These are phyloP conservation scores for Zele albiditarsus DNA, from an alignment of 2,888 invertebrate genomes.

Conservation along the genomic window DNA sequence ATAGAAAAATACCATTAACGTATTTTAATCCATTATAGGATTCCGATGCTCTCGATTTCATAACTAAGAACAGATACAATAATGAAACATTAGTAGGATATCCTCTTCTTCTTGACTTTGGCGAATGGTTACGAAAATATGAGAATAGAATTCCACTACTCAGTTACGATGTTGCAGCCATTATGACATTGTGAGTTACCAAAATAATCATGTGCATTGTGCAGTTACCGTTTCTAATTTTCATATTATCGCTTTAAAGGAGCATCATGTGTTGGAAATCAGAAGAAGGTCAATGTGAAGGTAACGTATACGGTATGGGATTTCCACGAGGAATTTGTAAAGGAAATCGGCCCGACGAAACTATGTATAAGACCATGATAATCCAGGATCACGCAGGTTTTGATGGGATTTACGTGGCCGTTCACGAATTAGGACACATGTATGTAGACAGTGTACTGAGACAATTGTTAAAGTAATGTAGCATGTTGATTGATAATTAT, in stretches of 20 bases:
- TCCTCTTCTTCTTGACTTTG: conserved; percentile 20
- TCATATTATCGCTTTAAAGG: conserved; percentile 19
- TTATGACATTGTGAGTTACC: conserved; percentile 46
- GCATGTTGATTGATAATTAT: not conserved
- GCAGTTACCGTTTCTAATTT: not conserved
- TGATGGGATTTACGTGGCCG: conserved; percentile 45
- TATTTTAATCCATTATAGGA: conserved; percentile 32
- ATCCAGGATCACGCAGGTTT: conserved; percentile 45
- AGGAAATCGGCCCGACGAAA: not conserved
- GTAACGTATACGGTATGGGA: conserved; percentile 42
- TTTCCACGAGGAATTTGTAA: conserved; percentile 37
- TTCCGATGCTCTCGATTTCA: conserved; percentile 30
- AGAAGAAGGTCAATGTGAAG: not conserved
- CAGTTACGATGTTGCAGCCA: conserved; percentile 43
- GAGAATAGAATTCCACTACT: conserved; percentile 5
- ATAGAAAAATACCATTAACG: not conserved
- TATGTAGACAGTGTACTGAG: conserved; percentile 33
- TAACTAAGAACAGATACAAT: conserved; percentile 22
- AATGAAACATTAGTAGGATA: not conserved
- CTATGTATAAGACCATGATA: conserved; percentile 23
- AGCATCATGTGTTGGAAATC: conserved; percentile 28
- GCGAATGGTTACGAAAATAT: conserved; percentile 19
- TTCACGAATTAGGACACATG: conserved; percentile 52
- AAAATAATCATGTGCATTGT: not conserved
- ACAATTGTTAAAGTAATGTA: not conserved